phyloP scores from a whole-genome alignment of 2,888 invertebrate species.

The Halictus quadricinctus region DNA sequence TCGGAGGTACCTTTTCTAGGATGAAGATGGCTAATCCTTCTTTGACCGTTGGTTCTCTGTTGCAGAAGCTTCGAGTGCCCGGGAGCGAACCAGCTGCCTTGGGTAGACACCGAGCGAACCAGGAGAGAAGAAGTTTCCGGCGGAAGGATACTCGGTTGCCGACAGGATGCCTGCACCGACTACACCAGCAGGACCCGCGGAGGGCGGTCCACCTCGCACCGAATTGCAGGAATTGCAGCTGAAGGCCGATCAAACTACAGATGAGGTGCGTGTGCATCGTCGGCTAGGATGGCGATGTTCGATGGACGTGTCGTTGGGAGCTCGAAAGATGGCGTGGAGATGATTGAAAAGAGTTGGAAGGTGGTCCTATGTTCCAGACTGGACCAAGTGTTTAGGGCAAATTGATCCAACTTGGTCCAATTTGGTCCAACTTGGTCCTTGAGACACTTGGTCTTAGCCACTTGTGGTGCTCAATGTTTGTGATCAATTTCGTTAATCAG shows the following conservation, averaged over 20 bases:
- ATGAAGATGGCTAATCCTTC: slow-evolving; percentile 14
- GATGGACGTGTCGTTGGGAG: background rate
- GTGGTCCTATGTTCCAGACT: no score
- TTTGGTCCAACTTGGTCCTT: no score
- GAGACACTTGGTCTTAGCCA: no score
- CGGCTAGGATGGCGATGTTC: background rate
- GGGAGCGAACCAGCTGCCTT: slow-evolving; percentile 8
- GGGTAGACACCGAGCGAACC: background rate
- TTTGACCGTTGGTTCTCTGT: slow-evolving; percentile 20
- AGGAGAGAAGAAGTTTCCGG: slow-evolving; percentile 19
- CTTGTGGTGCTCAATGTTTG: no score
- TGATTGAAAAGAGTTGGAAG: no score
- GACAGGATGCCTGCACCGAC: slow-evolving; percentile 81
- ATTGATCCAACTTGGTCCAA: no score
- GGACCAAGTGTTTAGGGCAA: no score
- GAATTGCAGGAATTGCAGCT: slow-evolving; percentile 95
- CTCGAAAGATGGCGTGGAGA: background rate
- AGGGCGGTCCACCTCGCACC: slow-evolving; percentile 89
- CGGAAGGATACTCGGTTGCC: slow-evolving; percentile 42
- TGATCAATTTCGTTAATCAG: no score
- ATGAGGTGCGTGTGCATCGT: slow-evolving; percentile 89
- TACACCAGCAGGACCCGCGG: slow-evolving; percentile 84
- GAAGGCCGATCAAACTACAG: slow-evolving; percentile 92
- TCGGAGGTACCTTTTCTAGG: background rate
- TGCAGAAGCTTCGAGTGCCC: slow-evolving; percentile 26